A percentile compares a stretch with the other conserved stretches of the same genome.
Evolutionary conservation across 2,888 invertebrate genomes (phyloP).

Genomic region (Bellardia bayeri): DNA sequence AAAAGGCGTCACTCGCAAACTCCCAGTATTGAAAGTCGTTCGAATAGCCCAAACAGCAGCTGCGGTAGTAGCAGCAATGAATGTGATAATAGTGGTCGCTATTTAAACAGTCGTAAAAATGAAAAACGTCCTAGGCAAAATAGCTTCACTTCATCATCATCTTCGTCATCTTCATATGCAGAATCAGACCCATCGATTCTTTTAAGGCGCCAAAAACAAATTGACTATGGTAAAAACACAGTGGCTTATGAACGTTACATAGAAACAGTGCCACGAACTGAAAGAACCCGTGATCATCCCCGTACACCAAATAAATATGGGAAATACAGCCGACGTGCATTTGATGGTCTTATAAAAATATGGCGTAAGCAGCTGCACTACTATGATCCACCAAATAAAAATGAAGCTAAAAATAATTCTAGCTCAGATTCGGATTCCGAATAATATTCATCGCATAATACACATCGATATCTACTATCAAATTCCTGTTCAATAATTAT

Average conservation of each 20-base stretch:
- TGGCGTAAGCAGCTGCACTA: constrained; percentile 94
- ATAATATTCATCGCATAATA: constrained; percentile 13
- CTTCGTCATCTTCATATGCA: constrained; percentile 77
- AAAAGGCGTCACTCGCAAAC: constrained; percentile 83
- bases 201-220: constrained; percentile 94
- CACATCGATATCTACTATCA: neutral
- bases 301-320: constrained; percentile 94
- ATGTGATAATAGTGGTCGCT: constrained; percentile 10
- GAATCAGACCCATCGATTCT: constrained; percentile 91
- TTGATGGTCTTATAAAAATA: constrained; percentile 94
- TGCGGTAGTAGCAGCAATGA: constrained; percentile 72
- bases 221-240: constrained; percentile 97
- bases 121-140: constrained; percentile 81
- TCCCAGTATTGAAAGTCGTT: constrained; percentile 80
- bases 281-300: constrained; percentile 90
- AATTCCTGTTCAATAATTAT: neutral
- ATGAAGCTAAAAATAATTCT: constrained; percentile 13
- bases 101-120: constrained; percentile 75
- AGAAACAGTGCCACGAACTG: constrained; percentile 87
- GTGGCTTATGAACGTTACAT: constrained; percentile 92
- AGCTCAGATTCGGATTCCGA: constrained; percentile 69
- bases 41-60: constrained; percentile 80
- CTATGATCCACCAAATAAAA: constrained; percentile 87
- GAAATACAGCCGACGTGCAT: constrained; percentile 96
- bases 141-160: constrained; percentile 81